Base-by-base conservation (phyloP, 2,797 vertebrate species). In the Microcaecilia unicolor region DNA sequence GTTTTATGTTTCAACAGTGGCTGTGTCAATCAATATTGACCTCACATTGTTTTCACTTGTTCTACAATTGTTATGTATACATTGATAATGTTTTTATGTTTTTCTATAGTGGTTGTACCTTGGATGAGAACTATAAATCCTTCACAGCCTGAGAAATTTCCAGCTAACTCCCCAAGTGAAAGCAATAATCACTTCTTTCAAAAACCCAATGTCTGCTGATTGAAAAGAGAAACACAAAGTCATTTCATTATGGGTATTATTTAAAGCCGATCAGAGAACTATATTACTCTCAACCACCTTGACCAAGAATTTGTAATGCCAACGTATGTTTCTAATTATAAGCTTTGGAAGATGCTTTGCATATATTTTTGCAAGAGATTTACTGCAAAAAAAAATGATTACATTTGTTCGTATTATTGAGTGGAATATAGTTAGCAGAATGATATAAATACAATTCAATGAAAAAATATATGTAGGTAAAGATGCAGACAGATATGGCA, bases 321-420 rank as follows among this genome's bases (percentile, higher is more conserved):
- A 69, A 74, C 78, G 72, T 83, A 62, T 81, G 80, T 70, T 82
- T 82, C 72, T 73, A 81, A 84, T 88, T 83, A 82, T 72, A 61
- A 20, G 30, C 29, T 69, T 79, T 76, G 83, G 74, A 84, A 76
- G 75, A 77, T 70, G 44, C 55, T 47, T 62, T 65, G 66, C 68
- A 76, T 80, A 78, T 81, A 81, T 83, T 78, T 85, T 82, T 80
- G 74, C 71, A 62, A 61, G 61, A 71, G 68, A 70, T 74, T 74
- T 76, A 76, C 61, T 70, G 67, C 47, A 22, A 47, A 57, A 22
- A 47, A 57, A 67, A 65, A 57, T 37, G 45, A 78, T 74, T 80
- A 78, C 73, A 67, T 81, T 81, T 72, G 61, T 38, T 81, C 74
- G 76, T 72, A 67, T 72, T 72, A 77, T 54, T 71, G 58, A 61